These are phyloP conservation scores for Fulica atra DNA, from an alignment of 2,113 vertebrate species.

Conservation along the genomic window DNA sequence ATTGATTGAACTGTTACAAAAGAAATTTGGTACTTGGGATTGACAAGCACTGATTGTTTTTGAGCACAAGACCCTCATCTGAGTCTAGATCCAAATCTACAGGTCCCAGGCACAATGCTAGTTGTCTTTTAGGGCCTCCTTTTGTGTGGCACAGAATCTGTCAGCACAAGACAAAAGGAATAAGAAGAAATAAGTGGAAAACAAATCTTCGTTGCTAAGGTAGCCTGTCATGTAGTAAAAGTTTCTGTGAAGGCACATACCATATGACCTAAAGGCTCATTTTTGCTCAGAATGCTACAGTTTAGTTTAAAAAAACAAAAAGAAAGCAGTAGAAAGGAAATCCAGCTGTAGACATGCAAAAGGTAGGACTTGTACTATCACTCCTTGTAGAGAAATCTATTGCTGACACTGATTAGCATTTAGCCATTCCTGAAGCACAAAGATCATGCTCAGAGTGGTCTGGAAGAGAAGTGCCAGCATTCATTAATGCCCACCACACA, in stretches of 20 bases:
- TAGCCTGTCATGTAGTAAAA: background rate
- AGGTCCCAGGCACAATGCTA: background rate
- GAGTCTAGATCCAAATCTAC: background rate
- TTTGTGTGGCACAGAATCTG: background rate
- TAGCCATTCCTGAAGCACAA: background rate
- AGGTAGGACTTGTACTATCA: accelerated
- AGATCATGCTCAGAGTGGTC: background rate
- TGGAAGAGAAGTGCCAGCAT: background rate
- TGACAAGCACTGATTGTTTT: background rate
- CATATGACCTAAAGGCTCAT: background rate
- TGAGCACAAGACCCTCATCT: background rate
- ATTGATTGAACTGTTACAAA: background rate
- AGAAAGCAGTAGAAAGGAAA: background rate
- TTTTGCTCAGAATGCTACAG: background rate
- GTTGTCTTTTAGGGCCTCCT: background rate
- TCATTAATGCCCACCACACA: background rate
- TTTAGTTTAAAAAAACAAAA: background rate
- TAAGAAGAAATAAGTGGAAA: background rate
- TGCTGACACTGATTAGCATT: background rate
- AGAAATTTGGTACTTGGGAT: background rate
- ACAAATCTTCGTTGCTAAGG: background rate
- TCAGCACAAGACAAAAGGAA: background rate
- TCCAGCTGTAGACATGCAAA: background rate
- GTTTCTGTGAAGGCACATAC: background rate
- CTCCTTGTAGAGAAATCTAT: background rate